These are phyloP conservation scores for Enteromius unitaeniatus DNA, from an alignment of 2,797 vertebrate species.

Conservation along the genomic window DNA sequence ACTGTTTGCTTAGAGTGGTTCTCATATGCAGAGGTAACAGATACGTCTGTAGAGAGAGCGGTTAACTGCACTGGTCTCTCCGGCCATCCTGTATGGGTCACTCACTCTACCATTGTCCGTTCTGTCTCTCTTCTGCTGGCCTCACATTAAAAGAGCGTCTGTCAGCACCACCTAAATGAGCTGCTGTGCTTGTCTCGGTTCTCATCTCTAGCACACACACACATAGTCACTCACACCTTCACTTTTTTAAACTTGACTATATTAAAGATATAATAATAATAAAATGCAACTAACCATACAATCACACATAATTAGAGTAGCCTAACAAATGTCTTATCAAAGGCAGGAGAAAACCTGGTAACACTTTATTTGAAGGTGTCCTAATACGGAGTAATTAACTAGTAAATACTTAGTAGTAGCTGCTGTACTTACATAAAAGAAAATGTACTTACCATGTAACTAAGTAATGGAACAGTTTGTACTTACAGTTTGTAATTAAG, in stretches of 20 bases:
- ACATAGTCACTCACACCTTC: background rate
- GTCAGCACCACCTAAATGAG: conserved; percentile 57
- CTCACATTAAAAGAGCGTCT: conserved; percentile 59
- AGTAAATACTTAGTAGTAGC: too few relatives aligned
- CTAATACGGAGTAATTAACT: too few relatives aligned
- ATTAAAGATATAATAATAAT: conserved; percentile 4
- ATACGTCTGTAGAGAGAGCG: conserved; percentile 43
- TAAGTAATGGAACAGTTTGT: too few relatives aligned
- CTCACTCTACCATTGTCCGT: conserved; percentile 51
- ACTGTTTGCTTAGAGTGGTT: conserved; percentile 50
- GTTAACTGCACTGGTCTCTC: conserved; percentile 36
- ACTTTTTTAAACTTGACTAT: conserved; percentile 17
- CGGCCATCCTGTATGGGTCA: conserved; percentile 43
- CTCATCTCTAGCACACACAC: conserved; percentile 16
- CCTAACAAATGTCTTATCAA: background rate
- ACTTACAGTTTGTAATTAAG: too few relatives aligned
- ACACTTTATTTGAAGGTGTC: too few relatives aligned
- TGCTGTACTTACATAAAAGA: too few relatives aligned
- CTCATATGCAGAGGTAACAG: conserved; percentile 58
- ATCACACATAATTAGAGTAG: background rate
- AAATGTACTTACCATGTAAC: too few relatives aligned
- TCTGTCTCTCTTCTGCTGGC: conserved; percentile 23
- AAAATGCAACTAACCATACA: background rate
- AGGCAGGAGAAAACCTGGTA: background rate
- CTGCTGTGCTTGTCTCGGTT: conserved; percentile 2